Conservation (phyloP, 2,888 invertebrate genomes). For the Parnassius mnemosyne region DNA sequence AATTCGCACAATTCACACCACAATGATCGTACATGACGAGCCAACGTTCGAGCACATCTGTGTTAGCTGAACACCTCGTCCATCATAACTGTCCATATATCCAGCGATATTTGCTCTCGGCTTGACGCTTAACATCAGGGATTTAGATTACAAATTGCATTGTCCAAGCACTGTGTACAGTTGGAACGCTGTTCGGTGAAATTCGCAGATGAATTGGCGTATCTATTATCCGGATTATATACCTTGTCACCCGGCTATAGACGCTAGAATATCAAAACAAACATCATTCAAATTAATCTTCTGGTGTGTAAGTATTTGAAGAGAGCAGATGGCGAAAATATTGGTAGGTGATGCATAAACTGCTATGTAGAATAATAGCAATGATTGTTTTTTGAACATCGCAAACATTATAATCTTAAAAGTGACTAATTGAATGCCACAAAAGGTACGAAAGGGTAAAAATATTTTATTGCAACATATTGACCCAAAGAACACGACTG, state of each 20-base stretch:
- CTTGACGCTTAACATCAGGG: constrained; percentile 9
- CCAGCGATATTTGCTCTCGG: constrained; percentile 3
- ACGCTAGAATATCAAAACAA: constrained; percentile 12
- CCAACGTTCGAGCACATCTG: constrained; percentile 9
- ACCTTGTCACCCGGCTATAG: constrained; percentile 13
- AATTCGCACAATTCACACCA: constrained; percentile 1
- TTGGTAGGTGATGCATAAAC: constrained; percentile 18
- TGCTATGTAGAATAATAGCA: constrained; percentile 6
- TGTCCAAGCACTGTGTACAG: constrained; percentile 24
- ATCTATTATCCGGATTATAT: constrained; percentile 26
- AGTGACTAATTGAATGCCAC: constrained; percentile 1
- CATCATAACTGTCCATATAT: constrained; percentile 24
- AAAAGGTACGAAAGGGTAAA: neutral
- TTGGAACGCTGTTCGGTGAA: constrained; percentile 31
- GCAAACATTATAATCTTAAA: neutral
- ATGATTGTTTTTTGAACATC: constrained; percentile 6
- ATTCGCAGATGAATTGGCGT: constrained; percentile 29
- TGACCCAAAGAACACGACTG: too few species aligned
- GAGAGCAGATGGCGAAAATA: constrained; percentile 22
- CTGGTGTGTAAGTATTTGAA: constrained; percentile 13
- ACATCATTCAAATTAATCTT: constrained; percentile 12
- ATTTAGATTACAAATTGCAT: constrained; percentile 23
- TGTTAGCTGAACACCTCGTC: constrained; percentile 20
- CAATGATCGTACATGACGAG: constrained; percentile 5
- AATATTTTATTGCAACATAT: too few species aligned